Evolutionary conservation across 2,797 vertebrate genomes (phyloP).

Genomic region (Girardinus metallicus): DNA sequence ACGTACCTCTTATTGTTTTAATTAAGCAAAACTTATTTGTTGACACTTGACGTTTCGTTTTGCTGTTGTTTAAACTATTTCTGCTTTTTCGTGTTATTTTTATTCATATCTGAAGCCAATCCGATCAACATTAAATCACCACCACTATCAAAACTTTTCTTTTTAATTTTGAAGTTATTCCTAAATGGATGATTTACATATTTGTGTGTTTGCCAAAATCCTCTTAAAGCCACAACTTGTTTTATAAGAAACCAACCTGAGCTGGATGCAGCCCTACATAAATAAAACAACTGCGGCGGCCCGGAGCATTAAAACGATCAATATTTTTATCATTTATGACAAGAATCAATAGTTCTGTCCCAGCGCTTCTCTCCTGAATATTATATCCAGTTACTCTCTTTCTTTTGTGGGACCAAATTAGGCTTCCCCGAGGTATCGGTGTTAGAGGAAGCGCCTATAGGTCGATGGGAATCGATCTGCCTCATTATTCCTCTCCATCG

Average conservation of each 20-base stretch:
- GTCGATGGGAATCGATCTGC: conserved; percentile 63
- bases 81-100: not conserved
- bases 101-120: not conserved
- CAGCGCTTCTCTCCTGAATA: conserved; percentile 9
- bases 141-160: not conserved
- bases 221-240: not conserved
- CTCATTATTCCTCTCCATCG: conserved; percentile 62
- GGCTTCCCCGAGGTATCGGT: conserved; percentile 29
- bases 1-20: not conserved
- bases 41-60: not conserved
- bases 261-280: not conserved
- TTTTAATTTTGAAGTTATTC: not conserved
- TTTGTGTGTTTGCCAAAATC: not conserved
- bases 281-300: conserved; percentile 10
- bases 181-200: not conserved
- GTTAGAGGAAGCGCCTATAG: conserved; percentile 47
- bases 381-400: conserved; percentile 48
- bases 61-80: not conserved
- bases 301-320: conserved; percentile 28
- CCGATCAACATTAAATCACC: not conserved
- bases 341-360: conserved; percentile 40
- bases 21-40: not conserved
- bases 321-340: conserved; percentile 51
- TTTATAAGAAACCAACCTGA: conserved; percentile 4
- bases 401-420: conserved; percentile 37